phyloP scores from a whole-genome alignment of 2,113 vertebrate genomes.

The Oryzias woworae region DNA sequence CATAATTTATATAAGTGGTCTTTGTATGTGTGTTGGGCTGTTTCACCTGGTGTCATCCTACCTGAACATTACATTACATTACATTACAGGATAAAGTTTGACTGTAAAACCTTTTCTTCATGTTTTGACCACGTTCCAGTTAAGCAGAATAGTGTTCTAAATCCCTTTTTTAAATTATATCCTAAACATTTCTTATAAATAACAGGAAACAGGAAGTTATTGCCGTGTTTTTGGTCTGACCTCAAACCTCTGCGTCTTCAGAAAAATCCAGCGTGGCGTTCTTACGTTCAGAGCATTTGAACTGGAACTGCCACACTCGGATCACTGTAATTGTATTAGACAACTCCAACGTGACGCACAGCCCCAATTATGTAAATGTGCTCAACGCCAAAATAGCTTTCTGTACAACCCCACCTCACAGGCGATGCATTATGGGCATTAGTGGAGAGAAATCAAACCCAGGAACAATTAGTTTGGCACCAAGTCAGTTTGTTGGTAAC shows the following conservation, averaged over 20 bases:
- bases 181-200: no score
- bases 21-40: no score
- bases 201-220: no score
- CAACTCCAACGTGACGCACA: constrained; percentile 10
- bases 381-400: constrained; percentile 1
- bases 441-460: background rate
- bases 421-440: constrained; percentile 7
- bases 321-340: constrained; percentile 14
- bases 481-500: background rate
- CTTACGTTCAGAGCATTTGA: background rate
- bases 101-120: no score
- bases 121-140: no score
- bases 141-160: no score
- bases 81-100: no score
- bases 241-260: background rate
- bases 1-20: no score
- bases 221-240: background rate
- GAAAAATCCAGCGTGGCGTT: background rate
- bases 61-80: no score
- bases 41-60: no score
- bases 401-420: background rate
- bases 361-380: constrained; percentile 3
- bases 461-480: background rate
- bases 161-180: no score
- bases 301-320: constrained; percentile 4